Conservation (phyloP, 2,797 vertebrate genomes). For the Zenarchopterus dispar region DNA sequence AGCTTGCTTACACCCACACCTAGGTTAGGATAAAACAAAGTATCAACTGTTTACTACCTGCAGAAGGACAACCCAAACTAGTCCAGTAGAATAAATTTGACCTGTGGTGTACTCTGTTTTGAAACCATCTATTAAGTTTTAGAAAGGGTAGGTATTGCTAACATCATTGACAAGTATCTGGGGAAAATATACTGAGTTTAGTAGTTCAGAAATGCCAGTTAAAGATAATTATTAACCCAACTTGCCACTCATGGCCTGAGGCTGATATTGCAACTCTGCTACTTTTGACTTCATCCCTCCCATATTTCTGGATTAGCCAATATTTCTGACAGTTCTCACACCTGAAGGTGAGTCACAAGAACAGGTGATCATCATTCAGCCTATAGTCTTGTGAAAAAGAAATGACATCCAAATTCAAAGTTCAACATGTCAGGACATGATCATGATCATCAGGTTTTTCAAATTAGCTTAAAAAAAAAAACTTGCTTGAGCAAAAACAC, state of each 20-base stretch:
- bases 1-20: too few relatives aligned
- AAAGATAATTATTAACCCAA: conserved; percentile 19
- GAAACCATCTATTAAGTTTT: too few relatives aligned
- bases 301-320: not conserved
- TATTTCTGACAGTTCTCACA: not conserved
- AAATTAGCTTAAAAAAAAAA: too few relatives aligned
- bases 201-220: not conserved
- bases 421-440: not conserved
- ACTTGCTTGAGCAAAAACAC: too few relatives aligned
- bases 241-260: not conserved
- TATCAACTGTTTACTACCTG: too few relatives aligned
- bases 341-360: conserved; percentile 2
- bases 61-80: too few relatives aligned
- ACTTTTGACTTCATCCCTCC: not conserved
- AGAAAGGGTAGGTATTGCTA: too few relatives aligned
- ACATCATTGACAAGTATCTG: too few relatives aligned
- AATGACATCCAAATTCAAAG: not conserved
- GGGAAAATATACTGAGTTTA: not conserved
- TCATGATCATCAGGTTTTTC: not conserved
- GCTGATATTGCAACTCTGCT: too few relatives aligned
- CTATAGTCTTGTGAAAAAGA: not conserved
- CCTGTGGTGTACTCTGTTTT: too few relatives aligned
- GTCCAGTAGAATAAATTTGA: too few relatives aligned
- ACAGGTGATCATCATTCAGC: not conserved
- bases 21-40: too few relatives aligned